Evolutionary conservation across 1,140 invertebrate species (phyloP), one percentile per base, ranked within the genome.

Genomic region (Ips nitidus): DNA sequence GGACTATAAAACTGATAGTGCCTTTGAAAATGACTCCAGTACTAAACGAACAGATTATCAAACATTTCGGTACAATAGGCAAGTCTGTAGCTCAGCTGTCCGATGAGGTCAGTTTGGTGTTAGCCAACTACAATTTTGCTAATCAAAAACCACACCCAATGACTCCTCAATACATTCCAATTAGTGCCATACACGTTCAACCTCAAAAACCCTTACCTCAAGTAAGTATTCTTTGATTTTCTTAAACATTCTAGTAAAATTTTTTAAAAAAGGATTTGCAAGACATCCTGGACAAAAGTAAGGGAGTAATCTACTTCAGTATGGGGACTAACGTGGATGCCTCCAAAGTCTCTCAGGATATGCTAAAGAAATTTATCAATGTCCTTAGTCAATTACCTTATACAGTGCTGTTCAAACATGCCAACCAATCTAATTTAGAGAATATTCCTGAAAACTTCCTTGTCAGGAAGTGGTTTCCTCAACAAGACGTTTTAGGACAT

Each of bases 391-490:
- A 77, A 36, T 67, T 87, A n/a, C 80, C 82, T 3, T 83, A 87
- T 66, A 82, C 82, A 2, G 81, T 88, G 0, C 75, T 88, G 6
- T 86, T 86, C 74, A 87, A 88, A 73, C 86, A 84, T 71, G 83
- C 88, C 69, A 73, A 79, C 6, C 68, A 74, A 0, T 74, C 84
- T 56, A 76, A 89, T 41, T 79, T 84, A 1, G 39, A 63, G 38
- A 78, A 81, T 47, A 82, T 85, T 66, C 81, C 86, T 0, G 75
- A 81, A 0, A 92, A 92, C 80, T 81, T 92, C 0, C 80, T 86
- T 61, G 77, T 89, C 1, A 81, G 80, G 36, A 85, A 85, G 59
- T 92, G 90, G 90, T 77, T 91, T 4, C 90, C 89, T 0, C 90
- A 92, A 74, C 87, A 86, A 66, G 89, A 89, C 74, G 81, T 91